phyloP scores from a whole-genome alignment of 1,140 invertebrate species.

The Portunus trituberculatus region DNA sequence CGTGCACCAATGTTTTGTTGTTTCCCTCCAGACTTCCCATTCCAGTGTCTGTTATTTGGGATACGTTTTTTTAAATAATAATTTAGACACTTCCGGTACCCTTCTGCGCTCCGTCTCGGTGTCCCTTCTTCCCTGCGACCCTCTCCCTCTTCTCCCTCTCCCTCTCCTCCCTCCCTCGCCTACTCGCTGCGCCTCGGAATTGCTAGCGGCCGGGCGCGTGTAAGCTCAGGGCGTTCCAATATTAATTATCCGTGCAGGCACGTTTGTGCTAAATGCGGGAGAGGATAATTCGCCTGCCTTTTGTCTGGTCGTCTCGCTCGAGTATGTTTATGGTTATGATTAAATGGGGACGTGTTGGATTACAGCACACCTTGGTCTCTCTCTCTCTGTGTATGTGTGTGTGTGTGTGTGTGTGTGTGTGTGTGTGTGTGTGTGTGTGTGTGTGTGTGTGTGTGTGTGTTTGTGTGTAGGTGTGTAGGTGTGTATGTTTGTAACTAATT shows the following conservation, averaged over 20 bases:
- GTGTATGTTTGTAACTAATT: constrained; percentile 20
- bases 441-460: constrained; percentile 43
- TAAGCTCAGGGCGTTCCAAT: constrained; percentile 20
- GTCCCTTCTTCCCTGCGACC: neutral
- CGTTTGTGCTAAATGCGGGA: constrained; percentile 18
- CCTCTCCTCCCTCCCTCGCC: neutral
- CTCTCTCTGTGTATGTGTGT: neutral
- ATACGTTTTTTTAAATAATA: neutral
- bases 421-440: constrained; percentile 50
- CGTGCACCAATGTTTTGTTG: neutral
- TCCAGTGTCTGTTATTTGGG: neutral
- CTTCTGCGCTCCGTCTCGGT: neutral
- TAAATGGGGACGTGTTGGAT: neutral
- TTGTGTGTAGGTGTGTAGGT: constrained; percentile 19
- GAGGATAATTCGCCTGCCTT: constrained; percentile 20
- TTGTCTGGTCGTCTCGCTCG: constrained; percentile 9
- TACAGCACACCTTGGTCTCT: constrained; percentile 28
- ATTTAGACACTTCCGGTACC: neutral
- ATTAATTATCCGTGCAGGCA: constrained; percentile 21
- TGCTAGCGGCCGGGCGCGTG: neutral
- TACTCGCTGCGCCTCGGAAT: constrained; percentile 26
- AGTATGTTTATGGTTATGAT: constrained; percentile 36
- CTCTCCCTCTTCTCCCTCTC: neutral
- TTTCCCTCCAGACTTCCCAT: neutral
- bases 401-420: constrained; percentile 45